phyloP scores from a whole-genome alignment of 2,888 invertebrate species.

The Drosophila borborema region DNA sequence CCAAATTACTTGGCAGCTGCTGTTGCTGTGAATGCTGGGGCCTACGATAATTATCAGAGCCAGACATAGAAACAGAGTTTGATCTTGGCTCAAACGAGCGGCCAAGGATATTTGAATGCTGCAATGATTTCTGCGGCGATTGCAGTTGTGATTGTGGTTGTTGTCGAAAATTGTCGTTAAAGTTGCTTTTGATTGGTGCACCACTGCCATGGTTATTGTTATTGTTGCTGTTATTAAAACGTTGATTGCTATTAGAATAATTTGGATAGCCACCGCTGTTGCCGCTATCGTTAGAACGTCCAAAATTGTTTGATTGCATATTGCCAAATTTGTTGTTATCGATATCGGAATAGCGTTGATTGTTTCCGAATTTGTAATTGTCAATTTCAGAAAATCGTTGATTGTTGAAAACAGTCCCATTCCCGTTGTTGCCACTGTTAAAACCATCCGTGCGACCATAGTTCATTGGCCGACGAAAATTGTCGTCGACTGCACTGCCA shows the following conservation, averaged over 20 bases:
- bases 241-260: constrained; percentile 25
- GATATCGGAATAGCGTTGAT: constrained; percentile 30
- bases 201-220: constrained; percentile 12
- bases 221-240: constrained; percentile 24
- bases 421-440: constrained; percentile 14
- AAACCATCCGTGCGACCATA: constrained; percentile 22
- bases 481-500: constrained; percentile 23
- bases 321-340: constrained; percentile 40
- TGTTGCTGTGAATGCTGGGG: neutral
- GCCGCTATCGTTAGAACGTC: constrained; percentile 3
- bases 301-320: constrained; percentile 34
- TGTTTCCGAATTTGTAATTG: constrained; percentile 13
- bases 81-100: constrained; percentile 42
- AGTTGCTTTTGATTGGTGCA: constrained; percentile 27
- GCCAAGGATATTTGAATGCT: constrained; percentile 17
- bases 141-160: constrained; percentile 14
- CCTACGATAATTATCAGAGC: constrained; percentile 11
- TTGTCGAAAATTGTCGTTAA: constrained; percentile 33
- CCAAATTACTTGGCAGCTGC: constrained; percentile 13
- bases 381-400: constrained; percentile 9
- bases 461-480: constrained; percentile 45
- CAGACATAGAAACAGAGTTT: constrained; percentile 17
- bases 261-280: constrained; percentile 14
- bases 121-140: neutral
- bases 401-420: constrained; percentile 22